These are phyloP conservation scores for Podilymbus podiceps DNA, from an alignment of 2,113 vertebrate species.

Conservation along the genomic window DNA sequence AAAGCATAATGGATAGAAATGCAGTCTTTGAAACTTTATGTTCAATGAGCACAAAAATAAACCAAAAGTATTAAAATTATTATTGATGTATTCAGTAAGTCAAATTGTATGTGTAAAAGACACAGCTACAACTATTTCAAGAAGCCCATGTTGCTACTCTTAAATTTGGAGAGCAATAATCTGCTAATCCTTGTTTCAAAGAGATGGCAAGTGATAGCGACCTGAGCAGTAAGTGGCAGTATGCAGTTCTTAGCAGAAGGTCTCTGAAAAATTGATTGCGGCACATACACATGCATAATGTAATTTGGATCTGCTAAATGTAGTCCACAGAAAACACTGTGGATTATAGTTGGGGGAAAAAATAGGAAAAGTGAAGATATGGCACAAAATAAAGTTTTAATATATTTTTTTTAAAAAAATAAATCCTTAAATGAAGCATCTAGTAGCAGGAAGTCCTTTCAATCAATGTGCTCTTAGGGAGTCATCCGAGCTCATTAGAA, in stretches of 20 bases:
- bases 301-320: background rate
- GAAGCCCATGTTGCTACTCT: background rate
- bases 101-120: background rate
- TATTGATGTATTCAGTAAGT: background rate
- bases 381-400: background rate
- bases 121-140: background rate
- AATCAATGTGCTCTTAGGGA: background rate
- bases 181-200: background rate
- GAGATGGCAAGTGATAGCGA: background rate
- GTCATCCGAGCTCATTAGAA: background rate
- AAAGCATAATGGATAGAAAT: background rate
- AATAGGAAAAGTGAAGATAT: background rate
- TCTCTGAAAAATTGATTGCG: background rate
- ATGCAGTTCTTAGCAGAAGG: background rate
- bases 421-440: background rate
- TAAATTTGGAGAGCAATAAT: background rate
- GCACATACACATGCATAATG: background rate
- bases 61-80: background rate
- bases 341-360: background rate
- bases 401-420: background rate
- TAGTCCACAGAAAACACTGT: background rate
- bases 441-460: background rate
- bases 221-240: background rate
- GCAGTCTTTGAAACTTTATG: background rate
- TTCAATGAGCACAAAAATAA: background rate